Evolutionary conservation across 2,888 invertebrate species (phyloP).

Genomic region (Xiphydria camelus): DNA sequence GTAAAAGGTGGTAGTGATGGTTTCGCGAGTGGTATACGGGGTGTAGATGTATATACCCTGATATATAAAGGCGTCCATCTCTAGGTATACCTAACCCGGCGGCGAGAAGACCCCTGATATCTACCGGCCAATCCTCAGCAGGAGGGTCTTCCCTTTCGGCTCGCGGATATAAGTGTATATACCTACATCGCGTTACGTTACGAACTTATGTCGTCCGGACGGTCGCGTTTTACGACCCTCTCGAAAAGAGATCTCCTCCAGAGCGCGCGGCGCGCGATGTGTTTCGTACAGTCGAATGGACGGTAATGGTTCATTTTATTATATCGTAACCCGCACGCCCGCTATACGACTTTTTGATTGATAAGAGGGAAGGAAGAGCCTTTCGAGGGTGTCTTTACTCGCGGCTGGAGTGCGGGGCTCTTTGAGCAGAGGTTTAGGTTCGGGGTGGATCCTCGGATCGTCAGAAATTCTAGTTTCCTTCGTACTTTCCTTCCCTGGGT

Average conservation of each 20-base stretch:
- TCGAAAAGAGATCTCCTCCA: slow-evolving; percentile 10
- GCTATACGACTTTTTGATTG: slow-evolving; percentile 42
- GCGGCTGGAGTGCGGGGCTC: no score
- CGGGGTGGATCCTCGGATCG: no score
- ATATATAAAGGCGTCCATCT: no score
- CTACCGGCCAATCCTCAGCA: not conserved
- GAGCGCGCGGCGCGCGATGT: slow-evolving; percentile 8
- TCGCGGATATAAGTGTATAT: slow-evolving; percentile 12
- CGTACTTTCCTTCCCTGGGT: no score
- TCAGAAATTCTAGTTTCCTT: no score
- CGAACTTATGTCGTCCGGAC: slow-evolving; percentile 42
- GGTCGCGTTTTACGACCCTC: slow-evolving; percentile 45
- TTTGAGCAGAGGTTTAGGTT: no score
- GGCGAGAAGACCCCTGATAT: slow-evolving; percentile 8
- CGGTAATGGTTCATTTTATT: slow-evolving; percentile 45
- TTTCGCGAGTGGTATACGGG: slow-evolving; percentile 12
- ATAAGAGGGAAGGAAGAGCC: no score
- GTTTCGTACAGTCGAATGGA: slow-evolving; percentile 13
- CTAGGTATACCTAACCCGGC: no score
- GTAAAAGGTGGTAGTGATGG: slow-evolving; percentile 43
- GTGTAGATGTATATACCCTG: slow-evolving; percentile 17
- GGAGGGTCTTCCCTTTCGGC: slow-evolving; percentile 10
- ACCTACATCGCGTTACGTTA: slow-evolving; percentile 20
- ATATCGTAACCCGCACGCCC: slow-evolving; percentile 39
- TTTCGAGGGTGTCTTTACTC: no score